Conservation (phyloP, 2,888 invertebrate species). For the Itoplectis maculator region DNA sequence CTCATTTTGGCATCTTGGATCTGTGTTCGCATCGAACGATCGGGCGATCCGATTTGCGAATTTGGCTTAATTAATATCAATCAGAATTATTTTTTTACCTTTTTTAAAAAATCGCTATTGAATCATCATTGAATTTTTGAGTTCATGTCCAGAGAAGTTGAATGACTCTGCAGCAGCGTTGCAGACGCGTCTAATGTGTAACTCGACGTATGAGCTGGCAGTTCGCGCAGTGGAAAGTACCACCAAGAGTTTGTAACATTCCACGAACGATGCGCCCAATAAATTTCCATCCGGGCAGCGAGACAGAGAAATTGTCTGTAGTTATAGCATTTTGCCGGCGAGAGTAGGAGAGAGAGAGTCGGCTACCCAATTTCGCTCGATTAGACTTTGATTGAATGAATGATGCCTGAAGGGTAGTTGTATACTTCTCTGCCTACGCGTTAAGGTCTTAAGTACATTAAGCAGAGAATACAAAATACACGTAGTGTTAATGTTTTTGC, state of each 20-base stretch:
- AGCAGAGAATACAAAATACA: slow-evolving; percentile 1
- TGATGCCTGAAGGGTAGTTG: slow-evolving; percentile 65
- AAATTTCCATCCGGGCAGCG: slow-evolving; percentile 69
- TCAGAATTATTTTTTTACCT: too few relatives aligned
- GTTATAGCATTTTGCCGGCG: slow-evolving; percentile 36
- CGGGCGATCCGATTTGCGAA: too few relatives aligned
- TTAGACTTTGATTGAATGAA: slow-evolving; percentile 71
- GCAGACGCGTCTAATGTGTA: slow-evolving; percentile 22
- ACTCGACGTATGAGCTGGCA: neutral
- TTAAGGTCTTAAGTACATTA: slow-evolving; percentile 18
- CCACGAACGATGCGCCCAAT: slow-evolving; percentile 63
- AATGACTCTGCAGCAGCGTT: neutral
- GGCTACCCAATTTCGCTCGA: slow-evolving; percentile 64
- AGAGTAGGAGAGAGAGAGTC: slow-evolving; percentile 51
- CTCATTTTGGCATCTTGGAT: neutral
- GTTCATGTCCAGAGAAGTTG: neutral
- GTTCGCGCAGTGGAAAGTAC: slow-evolving; percentile 68
- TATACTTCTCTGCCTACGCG: slow-evolving; percentile 48
- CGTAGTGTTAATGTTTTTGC: neutral
- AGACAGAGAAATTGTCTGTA: slow-evolving; percentile 57
- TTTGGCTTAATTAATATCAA: too few relatives aligned
- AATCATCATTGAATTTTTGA: neutral
- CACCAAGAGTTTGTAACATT: slow-evolving; percentile 64
- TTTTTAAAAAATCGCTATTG: neutral
- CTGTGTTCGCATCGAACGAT: neutral